phyloP scores from a whole-genome alignment of 2,113 vertebrate genomes.

The Callipepla californica region DNA sequence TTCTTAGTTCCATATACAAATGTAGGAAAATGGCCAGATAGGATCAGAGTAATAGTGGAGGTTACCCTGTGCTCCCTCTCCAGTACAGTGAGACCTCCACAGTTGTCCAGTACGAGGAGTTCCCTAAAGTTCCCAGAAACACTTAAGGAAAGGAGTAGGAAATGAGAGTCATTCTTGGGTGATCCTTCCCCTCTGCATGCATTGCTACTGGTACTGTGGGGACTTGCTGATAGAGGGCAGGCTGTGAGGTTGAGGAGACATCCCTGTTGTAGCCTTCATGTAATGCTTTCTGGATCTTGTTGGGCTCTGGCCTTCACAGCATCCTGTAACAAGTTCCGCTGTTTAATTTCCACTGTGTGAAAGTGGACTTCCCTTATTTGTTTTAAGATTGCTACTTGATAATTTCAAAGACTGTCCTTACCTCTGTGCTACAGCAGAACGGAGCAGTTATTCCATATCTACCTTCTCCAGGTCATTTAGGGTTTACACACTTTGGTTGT shows the following conservation, averaged over 20 bases:
- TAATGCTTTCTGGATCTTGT: neutral
- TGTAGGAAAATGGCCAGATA: neutral
- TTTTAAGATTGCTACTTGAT: neutral
- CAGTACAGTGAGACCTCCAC: neutral
- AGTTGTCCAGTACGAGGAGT: neutral
- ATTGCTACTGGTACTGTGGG: neutral
- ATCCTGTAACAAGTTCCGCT: constrained; percentile 20
- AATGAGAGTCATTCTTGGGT: neutral
- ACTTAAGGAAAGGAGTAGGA: neutral
- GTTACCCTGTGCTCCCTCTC: neutral
- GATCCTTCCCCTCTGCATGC: neutral
- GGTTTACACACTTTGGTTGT: neutral
- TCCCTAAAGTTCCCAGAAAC: constrained; percentile 41
- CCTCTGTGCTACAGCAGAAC: neutral
- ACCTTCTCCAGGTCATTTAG: neutral
- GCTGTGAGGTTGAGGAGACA: neutral
- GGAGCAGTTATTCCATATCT: neutral
- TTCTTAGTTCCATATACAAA: neutral
- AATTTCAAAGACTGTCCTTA: neutral
- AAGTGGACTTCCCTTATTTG: constrained; percentile 53
- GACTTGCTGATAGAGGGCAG: neutral
- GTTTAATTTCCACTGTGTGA: constrained; percentile 46
- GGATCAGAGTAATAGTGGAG: constrained; percentile 7
- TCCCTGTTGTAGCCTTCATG: neutral
- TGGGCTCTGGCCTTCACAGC: neutral